Evolutionary conservation across 2,113 vertebrate genomes (phyloP), one percentile per base, ranked within the genome.

Genomic region (Anarhynchus alexandrinus): DNA sequence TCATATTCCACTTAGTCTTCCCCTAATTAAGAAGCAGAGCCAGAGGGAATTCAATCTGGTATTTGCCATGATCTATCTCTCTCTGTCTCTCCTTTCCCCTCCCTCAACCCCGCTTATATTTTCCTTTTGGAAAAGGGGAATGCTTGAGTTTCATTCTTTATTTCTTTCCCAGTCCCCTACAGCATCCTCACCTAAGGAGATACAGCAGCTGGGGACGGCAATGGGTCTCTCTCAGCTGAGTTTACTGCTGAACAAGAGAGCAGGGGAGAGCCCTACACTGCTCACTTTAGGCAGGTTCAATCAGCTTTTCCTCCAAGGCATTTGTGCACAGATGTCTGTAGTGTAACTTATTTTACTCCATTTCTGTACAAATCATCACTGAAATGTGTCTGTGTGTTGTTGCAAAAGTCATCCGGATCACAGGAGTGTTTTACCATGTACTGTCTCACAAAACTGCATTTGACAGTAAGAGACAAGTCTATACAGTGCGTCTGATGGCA

Each of bases 1-100:
- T 97, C 82, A 3, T 92, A 43, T 90, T 95, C 88, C 49, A 62
- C 71, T 96, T 95, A 82, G 82, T 76, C 62, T 94, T 90, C 57
- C 90, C 52, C 90, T 93, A 94, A 93, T 96, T 92, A 96, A 94
- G 83, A 89, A 87, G 70, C 57, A 70, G 81, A 86, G 65, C 88
- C 86, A 87, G 84, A 85, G 95, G 84, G 80, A 94, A 94, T 76
- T 94, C 70, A 80, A 32, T 86, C 91, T 88, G 83, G 36, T 82
- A 58, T 90, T 94, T 94, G 43, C 89, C 49, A 38, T 84, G 49
- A 87, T 91, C 69, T 81, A 2, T 49, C 47, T 81, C 32, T 78
- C 62, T 51, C 1, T 49, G 8, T 84, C 38, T 91, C 40, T 72
- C 72, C 64, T 91, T 91, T 91, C 43, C 10, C 4, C 38, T 81